Conservation (phyloP, 2,113 vertebrate genomes). For the Odontesthes bonariensis region DNA sequence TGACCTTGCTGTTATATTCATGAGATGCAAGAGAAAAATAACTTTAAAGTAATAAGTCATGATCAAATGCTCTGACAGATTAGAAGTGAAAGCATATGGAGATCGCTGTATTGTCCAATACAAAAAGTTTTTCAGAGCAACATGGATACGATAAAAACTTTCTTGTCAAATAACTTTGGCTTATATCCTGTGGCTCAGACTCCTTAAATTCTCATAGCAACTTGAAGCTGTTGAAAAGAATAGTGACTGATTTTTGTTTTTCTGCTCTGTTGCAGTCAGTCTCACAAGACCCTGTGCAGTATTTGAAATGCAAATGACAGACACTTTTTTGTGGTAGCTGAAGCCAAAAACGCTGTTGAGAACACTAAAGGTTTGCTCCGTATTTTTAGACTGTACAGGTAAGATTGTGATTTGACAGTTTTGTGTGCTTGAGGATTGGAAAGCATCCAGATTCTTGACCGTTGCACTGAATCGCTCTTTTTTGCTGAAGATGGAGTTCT, state of each 20-base stretch:
- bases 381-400: not conserved
- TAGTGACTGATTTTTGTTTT: conserved; percentile 12
- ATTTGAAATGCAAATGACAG: conserved; percentile 28
- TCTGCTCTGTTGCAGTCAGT: conserved; percentile 15
- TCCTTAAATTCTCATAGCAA: conserved; percentile 12
- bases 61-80: conserved; percentile 38
- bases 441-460: conserved; percentile 27
- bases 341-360: not conserved
- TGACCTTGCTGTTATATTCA: conserved; percentile 47
- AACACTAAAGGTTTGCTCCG: not conserved
- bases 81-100: conserved; percentile 29
- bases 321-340: not conserved
- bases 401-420: not conserved
- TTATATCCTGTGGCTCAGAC: not conserved
- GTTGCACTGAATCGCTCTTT: conserved; percentile 25
- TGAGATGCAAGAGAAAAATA: conserved; percentile 49
- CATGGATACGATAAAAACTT: conserved; percentile 1
- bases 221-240: conserved; percentile 18
- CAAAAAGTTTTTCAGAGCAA: not conserved
- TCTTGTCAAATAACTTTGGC: conserved; percentile 6
- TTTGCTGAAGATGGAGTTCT: conserved; percentile 34
- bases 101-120: conserved; percentile 3
- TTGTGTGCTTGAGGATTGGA: conserved; percentile 15
- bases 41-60: conserved; percentile 42
- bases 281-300: not conserved